A percentile compares a stretch with the other conserved stretches of the same genome.
These are phyloP conservation scores for Rhagonycha fulva DNA, from an alignment of 2,888 invertebrate species.

Conservation along the genomic window DNA sequence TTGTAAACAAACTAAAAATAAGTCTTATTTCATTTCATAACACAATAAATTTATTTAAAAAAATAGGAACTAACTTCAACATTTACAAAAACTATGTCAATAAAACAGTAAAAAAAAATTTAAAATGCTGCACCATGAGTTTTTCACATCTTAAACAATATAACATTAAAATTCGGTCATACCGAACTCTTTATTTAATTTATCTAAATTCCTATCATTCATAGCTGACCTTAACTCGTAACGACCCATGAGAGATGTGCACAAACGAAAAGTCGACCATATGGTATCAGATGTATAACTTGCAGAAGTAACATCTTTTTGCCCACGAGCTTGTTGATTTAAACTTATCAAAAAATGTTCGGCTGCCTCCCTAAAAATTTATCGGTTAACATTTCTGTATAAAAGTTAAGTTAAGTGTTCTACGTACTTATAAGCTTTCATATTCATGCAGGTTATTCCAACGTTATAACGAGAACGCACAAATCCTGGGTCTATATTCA, in stretches of 20 bases:
- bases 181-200: slow-evolving; percentile 64
- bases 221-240: slow-evolving; percentile 66
- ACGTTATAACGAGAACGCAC: slow-evolving; percentile 97
- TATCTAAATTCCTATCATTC: slow-evolving; percentile 64
- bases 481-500: slow-evolving; percentile 92
- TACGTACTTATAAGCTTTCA: slow-evolving; percentile 74
- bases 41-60: not conserved
- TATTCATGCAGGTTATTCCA: slow-evolving; percentile 96
- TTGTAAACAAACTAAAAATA: not conserved
- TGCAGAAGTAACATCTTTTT: slow-evolving; percentile 45
- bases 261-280: slow-evolving; percentile 92
- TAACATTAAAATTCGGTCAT: not conserved
- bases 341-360: slow-evolving; percentile 94
- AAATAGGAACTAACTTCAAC: not conserved
- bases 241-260: slow-evolving; percentile 78
- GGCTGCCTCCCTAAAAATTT: slow-evolving; percentile 77
- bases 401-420: not conserved
- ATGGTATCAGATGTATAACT: slow-evolving; percentile 85
- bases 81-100: not conserved
- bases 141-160: not conserved
- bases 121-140: not conserved
- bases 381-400: not conserved
- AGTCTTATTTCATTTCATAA: not conserved
- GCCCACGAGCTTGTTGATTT: slow-evolving; percentile 84
- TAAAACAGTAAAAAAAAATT: not conserved